A percentile compares a stretch with the other conserved stretches of the same genome.
Conservation (phyloP, 2,797 vertebrate species). For the Eospalax fontanierii region DNA sequence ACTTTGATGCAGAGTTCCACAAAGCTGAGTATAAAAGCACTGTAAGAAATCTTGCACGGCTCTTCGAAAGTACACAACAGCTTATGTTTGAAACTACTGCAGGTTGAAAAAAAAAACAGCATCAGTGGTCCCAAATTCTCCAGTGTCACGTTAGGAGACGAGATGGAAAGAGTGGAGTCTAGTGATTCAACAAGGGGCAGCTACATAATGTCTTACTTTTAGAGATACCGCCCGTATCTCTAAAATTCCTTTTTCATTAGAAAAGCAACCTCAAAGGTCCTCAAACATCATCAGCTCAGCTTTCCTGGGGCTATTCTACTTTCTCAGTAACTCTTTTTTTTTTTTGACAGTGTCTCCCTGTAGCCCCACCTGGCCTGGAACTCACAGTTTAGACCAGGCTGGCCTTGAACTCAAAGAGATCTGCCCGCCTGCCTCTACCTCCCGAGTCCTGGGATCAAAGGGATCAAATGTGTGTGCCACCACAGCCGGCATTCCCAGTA, state of each 20-base stretch:
- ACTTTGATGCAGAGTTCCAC: neutral
- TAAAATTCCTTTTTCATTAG: conserved; percentile 38
- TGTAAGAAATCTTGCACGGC: neutral
- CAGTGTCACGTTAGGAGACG: neutral
- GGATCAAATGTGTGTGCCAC: too few relatives aligned
- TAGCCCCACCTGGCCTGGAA: too few relatives aligned
- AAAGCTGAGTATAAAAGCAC: neutral
- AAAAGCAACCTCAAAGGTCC: conserved; percentile 7
- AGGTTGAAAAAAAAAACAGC: neutral
- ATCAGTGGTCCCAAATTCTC: neutral
- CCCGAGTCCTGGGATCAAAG: too few relatives aligned
- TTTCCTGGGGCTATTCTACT: neutral
- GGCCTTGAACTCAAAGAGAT: too few relatives aligned
- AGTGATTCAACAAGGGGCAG: neutral
- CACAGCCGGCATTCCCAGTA: too few relatives aligned
- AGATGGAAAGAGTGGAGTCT: rapidly evolving
- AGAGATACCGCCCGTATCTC: conserved; percentile 65
- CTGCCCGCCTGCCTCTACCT: too few relatives aligned
- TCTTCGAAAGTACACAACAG: neutral
- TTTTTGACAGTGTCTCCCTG: too few relatives aligned
- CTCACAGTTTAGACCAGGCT: too few relatives aligned
- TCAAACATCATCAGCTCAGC: neutral
- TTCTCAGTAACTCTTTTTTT: conserved; percentile 1
- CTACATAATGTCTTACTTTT: conserved; percentile 17
- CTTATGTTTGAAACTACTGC: neutral